phyloP scores from a whole-genome alignment of 2,797 vertebrate genomes.

The Enteromius thamalakanensis region DNA sequence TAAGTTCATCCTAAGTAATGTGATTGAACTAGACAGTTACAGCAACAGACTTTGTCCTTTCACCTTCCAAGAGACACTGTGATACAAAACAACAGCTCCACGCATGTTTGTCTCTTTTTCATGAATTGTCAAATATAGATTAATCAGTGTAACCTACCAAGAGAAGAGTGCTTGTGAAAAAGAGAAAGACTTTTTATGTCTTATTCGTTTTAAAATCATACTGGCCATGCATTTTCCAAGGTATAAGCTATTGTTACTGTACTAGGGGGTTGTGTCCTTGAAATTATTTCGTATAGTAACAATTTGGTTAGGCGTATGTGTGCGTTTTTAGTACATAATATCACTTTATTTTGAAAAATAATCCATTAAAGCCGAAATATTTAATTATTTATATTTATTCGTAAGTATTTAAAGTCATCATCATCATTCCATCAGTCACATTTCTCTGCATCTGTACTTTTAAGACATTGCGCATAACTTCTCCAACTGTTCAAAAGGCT shows the following conservation, averaged over 20 bases:
- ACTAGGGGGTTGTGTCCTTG: not conserved
- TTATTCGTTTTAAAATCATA: not conserved
- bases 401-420: not conserved
- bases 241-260: not conserved
- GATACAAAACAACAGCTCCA: not conserved
- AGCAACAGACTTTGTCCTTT: not conserved
- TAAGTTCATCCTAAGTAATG: not conserved
- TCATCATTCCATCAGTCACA: not conserved
- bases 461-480: conserved; percentile 7
- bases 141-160: not conserved
- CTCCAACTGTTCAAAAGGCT: conserved; percentile 7
- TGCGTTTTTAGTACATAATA: not conserved
- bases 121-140: not conserved
- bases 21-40: not conserved
- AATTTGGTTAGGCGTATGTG: not conserved
- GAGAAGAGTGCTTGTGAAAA: not conserved
- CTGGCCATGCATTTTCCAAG: not conserved
- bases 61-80: not conserved
- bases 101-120: not conserved
- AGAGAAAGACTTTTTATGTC: not conserved
- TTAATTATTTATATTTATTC: too few species aligned
- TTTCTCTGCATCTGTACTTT: conserved; percentile 30
- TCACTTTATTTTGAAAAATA: not conserved
- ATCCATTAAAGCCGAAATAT: not conserved
- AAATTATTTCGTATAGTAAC: not conserved